A percentile compares a stretch with the other conserved stretches of the same genome.
phyloP scores from a whole-genome alignment of 2,888 invertebrate species.

The Acleris laterana region DNA sequence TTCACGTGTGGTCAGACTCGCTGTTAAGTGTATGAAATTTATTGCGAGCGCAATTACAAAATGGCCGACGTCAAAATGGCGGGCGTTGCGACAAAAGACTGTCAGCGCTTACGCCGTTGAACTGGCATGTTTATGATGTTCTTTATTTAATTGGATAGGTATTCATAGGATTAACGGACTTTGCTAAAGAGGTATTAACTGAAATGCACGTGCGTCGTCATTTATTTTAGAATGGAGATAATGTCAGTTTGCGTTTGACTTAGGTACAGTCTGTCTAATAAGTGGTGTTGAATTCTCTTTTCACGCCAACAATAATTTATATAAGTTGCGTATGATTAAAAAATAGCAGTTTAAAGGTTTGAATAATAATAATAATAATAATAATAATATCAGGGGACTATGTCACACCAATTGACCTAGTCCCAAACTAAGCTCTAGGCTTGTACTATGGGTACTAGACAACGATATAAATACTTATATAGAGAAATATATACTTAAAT shows the following conservation, averaged over 20 bases:
- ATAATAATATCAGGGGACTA: too few species aligned
- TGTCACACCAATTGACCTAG: too few species aligned
- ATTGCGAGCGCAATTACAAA: slow-evolving; percentile 60
- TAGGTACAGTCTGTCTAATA: too few species aligned
- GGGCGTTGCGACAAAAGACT: slow-evolving; percentile 53
- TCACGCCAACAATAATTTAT: too few species aligned
- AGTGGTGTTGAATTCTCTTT: too few species aligned
- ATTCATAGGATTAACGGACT: slow-evolving; percentile 34
- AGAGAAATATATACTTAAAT: too few species aligned
- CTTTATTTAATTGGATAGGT: slow-evolving; percentile 39
- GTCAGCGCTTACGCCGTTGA: slow-evolving; percentile 51
- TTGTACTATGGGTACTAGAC: too few species aligned
- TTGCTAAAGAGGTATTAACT: slow-evolving; percentile 13
- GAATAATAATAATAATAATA: too few species aligned
- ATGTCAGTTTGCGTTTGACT: neutral
- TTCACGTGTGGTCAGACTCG: slow-evolving; percentile 58
- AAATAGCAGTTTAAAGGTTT: too few species aligned
- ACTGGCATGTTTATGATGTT: slow-evolving; percentile 39
- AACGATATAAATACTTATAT: too few species aligned
- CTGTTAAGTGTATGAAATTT: slow-evolving; percentile 52
- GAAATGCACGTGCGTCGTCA: neutral
- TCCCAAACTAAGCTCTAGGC: too few species aligned
- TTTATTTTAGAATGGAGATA: neutral
- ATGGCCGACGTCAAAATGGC: slow-evolving; percentile 58
- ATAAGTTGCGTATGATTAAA: too few species aligned